Conservation (phyloP, 2,888 invertebrate genomes). For the Actias luna region DNA sequence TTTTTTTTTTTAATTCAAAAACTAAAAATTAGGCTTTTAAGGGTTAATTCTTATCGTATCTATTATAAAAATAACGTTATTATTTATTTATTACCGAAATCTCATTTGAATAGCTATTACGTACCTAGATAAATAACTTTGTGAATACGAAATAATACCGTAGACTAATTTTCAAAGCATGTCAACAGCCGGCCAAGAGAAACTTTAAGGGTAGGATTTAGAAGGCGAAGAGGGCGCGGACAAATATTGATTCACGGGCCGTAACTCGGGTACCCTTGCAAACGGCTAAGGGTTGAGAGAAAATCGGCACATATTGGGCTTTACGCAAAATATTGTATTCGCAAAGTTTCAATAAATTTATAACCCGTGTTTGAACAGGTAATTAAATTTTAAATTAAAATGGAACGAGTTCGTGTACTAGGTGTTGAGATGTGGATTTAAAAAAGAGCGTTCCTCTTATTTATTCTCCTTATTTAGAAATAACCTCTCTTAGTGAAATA, state of each 20-base stretch:
- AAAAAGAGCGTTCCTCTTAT: neutral
- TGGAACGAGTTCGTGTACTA: neutral
- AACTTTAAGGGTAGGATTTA: slow-evolving; percentile 56
- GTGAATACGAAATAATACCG: slow-evolving; percentile 20
- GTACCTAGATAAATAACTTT: neutral
- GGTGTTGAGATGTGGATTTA: neutral
- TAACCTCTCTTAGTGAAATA: neutral
- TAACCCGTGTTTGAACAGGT: neutral
- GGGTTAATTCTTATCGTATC: neutral
- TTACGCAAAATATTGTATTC: slow-evolving; percentile 30
- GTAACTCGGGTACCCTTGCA: slow-evolving; percentile 48
- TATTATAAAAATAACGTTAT: neutral
- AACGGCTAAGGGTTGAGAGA: slow-evolving; percentile 41
- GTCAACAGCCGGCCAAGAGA: slow-evolving; percentile 21
- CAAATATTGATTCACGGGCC: slow-evolving; percentile 63
- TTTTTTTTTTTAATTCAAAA: too few relatives aligned
- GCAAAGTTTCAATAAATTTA: slow-evolving; percentile 14
- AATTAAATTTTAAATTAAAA: neutral
- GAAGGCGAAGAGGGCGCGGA: slow-evolving; percentile 49
- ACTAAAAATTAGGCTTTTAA: too few relatives aligned
- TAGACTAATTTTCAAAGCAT: slow-evolving; percentile 18
- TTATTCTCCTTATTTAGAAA: neutral
- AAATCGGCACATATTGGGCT: slow-evolving; percentile 30
- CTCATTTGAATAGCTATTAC: neutral
- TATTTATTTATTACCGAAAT: neutral